Base-by-base conservation (phyloP, 2,888 invertebrate species). In the Danaus chrysippus region DNA sequence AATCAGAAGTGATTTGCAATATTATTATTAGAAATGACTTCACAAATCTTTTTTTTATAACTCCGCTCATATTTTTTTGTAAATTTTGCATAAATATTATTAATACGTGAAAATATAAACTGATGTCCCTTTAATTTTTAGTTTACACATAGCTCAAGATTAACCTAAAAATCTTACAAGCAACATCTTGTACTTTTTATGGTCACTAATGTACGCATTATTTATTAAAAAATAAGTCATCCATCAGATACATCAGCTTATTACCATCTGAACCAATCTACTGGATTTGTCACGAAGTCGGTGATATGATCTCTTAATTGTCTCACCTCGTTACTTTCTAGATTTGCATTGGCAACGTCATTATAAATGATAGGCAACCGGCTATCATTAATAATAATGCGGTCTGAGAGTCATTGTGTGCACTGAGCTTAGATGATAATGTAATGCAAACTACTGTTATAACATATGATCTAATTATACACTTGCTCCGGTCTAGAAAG, bases 241-340 rank as follows among this genome's bases (percentile, higher is more conserved):
- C 6, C 10, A 49, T 49, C 17, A 17, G 23, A 34, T 34, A 34
- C 23, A 34, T 34, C 23, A 34, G 23, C 23, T 19, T 56, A 43
- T 52, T 19, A 11, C 34, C 13, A 52, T 19, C 53, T 54, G 49
- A 55, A 43, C 56, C 49, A 49, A 59, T 58, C 46, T 61, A 54
- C 53, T 63, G 59, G 55, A 57, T 68, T 64, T 71, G 75, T 76
- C 75, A 75, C 72, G 74, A 72, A 65, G 62, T 61, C 12, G 12
- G 41, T 69, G 78, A 78, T 75, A 77, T 64, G 60, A 76, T 76
- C 76, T 64, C 63, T 60, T 68, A 62, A 68, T 66, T 70, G 68
- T 66, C 61, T 65, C 53, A 57, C 46, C 59, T 59, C 59, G 58
- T 61, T 58, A 61, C 63, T 64, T 61, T 64, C 63, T 64, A 61